Conservation (phyloP, 2,888 invertebrate species). For the Rotaria magnacalcarata region DNA sequence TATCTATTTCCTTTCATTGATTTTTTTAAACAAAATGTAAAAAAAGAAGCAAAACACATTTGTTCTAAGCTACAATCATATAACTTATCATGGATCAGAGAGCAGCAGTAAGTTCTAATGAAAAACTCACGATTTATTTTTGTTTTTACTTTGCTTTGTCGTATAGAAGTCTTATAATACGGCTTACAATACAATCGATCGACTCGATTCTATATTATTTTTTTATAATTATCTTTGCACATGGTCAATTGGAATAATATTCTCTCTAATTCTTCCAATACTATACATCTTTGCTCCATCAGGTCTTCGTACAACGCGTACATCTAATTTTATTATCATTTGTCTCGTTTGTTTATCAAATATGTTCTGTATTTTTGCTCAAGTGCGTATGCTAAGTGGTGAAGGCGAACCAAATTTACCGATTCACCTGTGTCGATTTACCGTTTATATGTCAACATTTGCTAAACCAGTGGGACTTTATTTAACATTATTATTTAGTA, state of each 20-base stretch:
- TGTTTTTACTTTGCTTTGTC: background rate
- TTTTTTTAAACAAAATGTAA: background rate
- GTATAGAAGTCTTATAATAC: background rate
- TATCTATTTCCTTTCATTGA: background rate
- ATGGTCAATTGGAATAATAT: background rate
- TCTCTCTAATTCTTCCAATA: background rate
- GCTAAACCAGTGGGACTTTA: background rate
- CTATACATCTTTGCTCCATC: background rate
- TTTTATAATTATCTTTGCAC: background rate
- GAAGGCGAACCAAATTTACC: background rate
- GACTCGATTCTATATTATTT: background rate
- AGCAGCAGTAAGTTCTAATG: background rate
- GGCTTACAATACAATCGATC: background rate
- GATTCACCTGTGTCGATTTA: background rate
- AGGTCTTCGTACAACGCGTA: background rate
- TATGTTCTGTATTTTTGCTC: background rate
- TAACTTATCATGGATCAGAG: background rate
- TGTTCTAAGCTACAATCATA: background rate
- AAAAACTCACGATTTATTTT: background rate
- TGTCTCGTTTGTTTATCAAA: background rate
- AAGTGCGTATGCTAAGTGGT: background rate
- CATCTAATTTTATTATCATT: background rate
- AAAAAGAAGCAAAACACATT: background rate
- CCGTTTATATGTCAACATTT: background rate
- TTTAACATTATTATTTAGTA: conserved; percentile 18